phyloP scores from a whole-genome alignment of 1,140 invertebrate species.

The Ceratina calcarata region DNA sequence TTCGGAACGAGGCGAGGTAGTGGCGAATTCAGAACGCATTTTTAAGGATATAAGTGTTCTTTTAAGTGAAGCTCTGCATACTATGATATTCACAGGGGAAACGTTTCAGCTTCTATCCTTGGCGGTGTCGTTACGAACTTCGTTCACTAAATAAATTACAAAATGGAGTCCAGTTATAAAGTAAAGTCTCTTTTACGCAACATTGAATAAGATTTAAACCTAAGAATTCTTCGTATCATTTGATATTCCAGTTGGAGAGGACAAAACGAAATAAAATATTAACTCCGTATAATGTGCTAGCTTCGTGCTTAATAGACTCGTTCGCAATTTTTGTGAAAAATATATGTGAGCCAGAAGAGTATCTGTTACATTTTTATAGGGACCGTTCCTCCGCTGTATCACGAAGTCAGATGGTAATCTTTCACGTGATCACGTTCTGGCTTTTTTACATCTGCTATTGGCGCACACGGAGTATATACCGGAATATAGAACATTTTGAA shows the following conservation, averaged over 20 bases:
- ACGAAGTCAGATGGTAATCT: conserved; percentile 40
- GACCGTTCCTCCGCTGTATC: conserved; percentile 17
- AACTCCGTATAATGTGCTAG: no score
- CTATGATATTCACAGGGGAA: conserved; percentile 2
- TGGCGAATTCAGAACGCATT: conserved; percentile 7
- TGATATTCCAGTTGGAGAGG: background rate
- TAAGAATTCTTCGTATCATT: background rate
- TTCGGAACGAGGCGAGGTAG: background rate
- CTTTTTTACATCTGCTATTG: conserved; percentile 23
- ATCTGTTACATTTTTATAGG: no score
- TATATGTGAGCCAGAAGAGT: no score
- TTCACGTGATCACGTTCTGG: conserved; percentile 35
- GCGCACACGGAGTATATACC: background rate
- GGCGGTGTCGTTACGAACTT: background rate
- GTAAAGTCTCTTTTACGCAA: background rate
- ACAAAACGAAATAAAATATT: background rate
- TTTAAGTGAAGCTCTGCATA: conserved; percentile 19
- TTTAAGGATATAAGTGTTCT: conserved; percentile 23
- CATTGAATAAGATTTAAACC: background rate
- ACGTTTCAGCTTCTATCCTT: conserved; percentile 10
- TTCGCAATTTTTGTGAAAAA: no score
- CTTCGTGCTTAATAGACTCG: no score
- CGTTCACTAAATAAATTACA: background rate
- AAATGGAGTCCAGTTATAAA: background rate
- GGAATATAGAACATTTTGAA: conserved; percentile 36